Conservation (phyloP, 2,113 vertebrate species). For the Reinhardtius hippoglossoides region DNA sequence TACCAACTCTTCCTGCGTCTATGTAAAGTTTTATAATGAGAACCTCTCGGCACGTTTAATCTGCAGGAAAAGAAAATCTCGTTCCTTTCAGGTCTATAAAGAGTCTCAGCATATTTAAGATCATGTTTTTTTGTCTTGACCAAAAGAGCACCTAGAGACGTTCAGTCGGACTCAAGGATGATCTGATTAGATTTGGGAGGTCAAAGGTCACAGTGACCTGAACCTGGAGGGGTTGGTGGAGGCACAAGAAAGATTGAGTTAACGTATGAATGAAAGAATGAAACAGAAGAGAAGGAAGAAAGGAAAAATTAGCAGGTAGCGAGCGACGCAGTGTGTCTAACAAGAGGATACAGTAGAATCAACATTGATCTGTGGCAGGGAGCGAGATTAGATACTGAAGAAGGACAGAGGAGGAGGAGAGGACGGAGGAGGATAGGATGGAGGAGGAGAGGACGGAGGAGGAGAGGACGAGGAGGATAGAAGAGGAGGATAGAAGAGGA, state of each 20-base stretch:
- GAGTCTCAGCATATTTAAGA: too few species aligned
- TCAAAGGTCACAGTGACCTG: too few species aligned
- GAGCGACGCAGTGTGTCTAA: slow-evolving; percentile 19
- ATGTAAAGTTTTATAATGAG: background rate
- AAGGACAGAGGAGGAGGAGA: slow-evolving; percentile 1
- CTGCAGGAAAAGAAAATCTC: too few species aligned
- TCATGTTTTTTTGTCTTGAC: too few species aligned
- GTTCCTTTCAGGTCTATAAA: too few species aligned
- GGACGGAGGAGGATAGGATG: background rate
- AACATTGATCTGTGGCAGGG: slow-evolving; percentile 61
- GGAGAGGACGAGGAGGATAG: too few species aligned
- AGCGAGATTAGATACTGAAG: slow-evolving; percentile 46
- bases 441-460: background rate
- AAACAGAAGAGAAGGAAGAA: background rate
- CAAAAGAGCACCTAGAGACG: background rate
- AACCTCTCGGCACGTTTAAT: background rate
- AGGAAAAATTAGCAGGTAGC: background rate
- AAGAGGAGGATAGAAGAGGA: slow-evolving; percentile 11
- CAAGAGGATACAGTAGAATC: slow-evolving; percentile 49
- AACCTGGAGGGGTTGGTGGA: too few species aligned
- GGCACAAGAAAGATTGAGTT: background rate
- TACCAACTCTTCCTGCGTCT: background rate
- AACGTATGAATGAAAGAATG: background rate
- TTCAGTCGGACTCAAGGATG: background rate
- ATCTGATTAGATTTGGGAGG: too few species aligned